Conservation (phyloP, 2,113 vertebrate genomes). For the Heterochromis multidens region DNA sequence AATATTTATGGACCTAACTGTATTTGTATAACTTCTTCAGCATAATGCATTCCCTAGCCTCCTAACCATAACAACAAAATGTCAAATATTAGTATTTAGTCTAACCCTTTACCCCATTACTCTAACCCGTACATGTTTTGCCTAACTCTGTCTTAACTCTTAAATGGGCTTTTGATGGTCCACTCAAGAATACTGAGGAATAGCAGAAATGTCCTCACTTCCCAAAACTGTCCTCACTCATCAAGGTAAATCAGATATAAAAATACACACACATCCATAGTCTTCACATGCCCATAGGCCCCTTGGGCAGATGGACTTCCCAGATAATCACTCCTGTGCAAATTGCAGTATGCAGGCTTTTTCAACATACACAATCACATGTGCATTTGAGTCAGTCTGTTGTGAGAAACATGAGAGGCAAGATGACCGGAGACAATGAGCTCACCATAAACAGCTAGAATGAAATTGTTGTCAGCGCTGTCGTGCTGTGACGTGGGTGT, state of each 20-base stretch:
- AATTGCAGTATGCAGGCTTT: background rate
- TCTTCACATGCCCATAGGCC: slow-evolving; percentile 4
- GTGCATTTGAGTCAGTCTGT: background rate
- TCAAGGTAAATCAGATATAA: background rate
- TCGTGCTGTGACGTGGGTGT: background rate
- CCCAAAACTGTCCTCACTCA: background rate
- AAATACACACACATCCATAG: background rate
- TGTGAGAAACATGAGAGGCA: background rate
- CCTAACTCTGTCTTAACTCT: background rate
- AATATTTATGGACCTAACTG: too few relatives aligned
- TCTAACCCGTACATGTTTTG: too few relatives aligned
- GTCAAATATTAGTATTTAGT: too few relatives aligned
- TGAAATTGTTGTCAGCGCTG: background rate
- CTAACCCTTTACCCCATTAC: too few relatives aligned
- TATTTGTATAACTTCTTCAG: too few relatives aligned
- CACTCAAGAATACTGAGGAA: background rate
- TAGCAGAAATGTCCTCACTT: background rate
- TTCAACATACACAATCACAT: background rate
- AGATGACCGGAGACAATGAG: background rate
- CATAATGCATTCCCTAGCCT: too few relatives aligned
- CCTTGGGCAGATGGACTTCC: slow-evolving; percentile 37
- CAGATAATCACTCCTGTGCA: background rate
- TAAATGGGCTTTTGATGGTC: background rate
- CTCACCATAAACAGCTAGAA: background rate
- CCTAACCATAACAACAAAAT: too few relatives aligned